A percentile compares a stretch with the other conserved stretches of the same genome.
These are phyloP conservation scores for Lottia scabra DNA, from an alignment of 2,888 invertebrate genomes.

Conservation along the genomic window DNA sequence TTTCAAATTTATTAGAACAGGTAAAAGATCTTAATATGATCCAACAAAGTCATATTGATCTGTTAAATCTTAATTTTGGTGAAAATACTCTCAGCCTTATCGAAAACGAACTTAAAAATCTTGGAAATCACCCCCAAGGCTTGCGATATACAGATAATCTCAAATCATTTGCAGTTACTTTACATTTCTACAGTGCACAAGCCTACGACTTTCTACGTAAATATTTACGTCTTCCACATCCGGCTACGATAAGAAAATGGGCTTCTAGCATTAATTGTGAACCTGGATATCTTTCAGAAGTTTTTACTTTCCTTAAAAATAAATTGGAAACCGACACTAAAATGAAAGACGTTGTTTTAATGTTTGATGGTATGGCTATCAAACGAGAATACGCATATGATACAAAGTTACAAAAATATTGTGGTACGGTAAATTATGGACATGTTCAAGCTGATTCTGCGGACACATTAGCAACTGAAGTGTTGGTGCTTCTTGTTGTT, in stretches of 20 bases:
- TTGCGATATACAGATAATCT: not conserved
- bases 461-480: too few relatives aligned
- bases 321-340: too few relatives aligned
- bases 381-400: too few relatives aligned
- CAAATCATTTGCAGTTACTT: conserved; percentile 9
- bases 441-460: too few relatives aligned
- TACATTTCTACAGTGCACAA: not conserved
- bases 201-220: conserved; percentile 6
- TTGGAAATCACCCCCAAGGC: not conserved
- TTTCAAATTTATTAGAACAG: too few relatives aligned
- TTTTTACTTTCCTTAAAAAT: not conserved
- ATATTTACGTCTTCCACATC: not conserved
- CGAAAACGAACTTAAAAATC: not conserved
- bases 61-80: not conserved
- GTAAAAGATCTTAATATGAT: too few relatives aligned
- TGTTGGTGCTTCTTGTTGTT: too few relatives aligned
- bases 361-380: too few relatives aligned
- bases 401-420: too few relatives aligned
- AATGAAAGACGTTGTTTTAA: too few relatives aligned
- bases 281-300: not conserved
- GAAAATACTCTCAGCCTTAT: not conserved
- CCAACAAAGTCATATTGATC: not conserved
- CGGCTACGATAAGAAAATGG: not conserved
- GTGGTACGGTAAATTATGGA: too few relatives aligned
- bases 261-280: not conserved